These are phyloP conservation scores for Drosophila ezoana DNA, from an alignment of 2,888 invertebrate genomes.

Conservation along the genomic window DNA sequence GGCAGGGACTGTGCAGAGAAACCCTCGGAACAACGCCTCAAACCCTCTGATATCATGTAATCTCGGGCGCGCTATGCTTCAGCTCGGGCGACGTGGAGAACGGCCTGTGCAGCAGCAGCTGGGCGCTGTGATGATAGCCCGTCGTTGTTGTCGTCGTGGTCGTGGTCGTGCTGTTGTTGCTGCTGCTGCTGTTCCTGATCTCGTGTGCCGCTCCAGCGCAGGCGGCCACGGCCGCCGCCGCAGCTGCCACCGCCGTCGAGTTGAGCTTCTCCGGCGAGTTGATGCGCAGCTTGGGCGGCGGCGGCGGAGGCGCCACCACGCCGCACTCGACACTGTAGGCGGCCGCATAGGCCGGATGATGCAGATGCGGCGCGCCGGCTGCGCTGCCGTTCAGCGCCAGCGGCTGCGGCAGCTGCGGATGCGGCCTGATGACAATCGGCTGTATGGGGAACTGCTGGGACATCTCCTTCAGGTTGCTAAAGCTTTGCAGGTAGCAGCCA, in stretches of 20 bases:
- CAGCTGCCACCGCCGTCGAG: constrained; percentile 76
- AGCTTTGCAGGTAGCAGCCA: constrained; percentile 84
- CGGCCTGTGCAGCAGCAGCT: constrained; percentile 83
- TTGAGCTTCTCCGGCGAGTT: constrained; percentile 85
- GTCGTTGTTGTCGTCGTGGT: constrained; percentile 72
- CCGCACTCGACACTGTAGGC: constrained; percentile 74
- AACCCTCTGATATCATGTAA: constrained; percentile 82
- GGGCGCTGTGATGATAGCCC: constrained; percentile 76
- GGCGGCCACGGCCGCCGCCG: constrained; percentile 58
- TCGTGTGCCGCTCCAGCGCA: constrained; percentile 27
- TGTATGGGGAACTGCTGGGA: constrained; percentile 85
- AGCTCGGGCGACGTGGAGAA: constrained; percentile 85
- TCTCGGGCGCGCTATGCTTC: constrained; percentile 81
- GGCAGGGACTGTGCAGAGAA: constrained; percentile 30
- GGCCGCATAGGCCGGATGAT: constrained; percentile 77
- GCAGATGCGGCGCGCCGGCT: constrained; percentile 64
- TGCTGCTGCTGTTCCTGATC: constrained; percentile 21
- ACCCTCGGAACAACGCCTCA: constrained; percentile 57
- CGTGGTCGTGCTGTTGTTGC: constrained; percentile 62
- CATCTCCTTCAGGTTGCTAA: constrained; percentile 84
- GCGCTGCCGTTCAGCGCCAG: constrained; percentile 79
- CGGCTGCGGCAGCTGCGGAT: constrained; percentile 84
- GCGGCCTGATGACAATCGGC: constrained; percentile 84
- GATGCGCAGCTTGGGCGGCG: constrained; percentile 84
- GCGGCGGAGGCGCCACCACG: constrained; percentile 47